Conservation (phyloP, 2,888 invertebrate genomes). For the Hydraecia micacea region DNA sequence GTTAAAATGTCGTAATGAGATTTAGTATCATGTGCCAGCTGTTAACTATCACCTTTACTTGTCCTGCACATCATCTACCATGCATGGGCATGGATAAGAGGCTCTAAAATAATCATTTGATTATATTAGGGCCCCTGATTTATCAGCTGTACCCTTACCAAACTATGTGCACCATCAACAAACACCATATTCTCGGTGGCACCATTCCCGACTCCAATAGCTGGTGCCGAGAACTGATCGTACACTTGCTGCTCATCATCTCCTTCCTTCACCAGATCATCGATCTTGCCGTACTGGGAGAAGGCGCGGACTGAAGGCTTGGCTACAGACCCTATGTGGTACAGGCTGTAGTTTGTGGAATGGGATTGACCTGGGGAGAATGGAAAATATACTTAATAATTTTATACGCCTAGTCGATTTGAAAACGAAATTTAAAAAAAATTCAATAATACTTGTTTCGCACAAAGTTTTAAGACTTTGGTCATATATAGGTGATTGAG, state of each 20-base stretch:
- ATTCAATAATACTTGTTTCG: not conserved
- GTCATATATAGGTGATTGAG: not conserved
- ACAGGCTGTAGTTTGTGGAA: conserved; percentile 94
- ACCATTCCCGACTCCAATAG: conserved; percentile 93
- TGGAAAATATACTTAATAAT: not conserved
- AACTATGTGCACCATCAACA: conserved; percentile 96
- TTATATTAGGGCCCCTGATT: not conserved
- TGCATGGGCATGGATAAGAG: not conserved
- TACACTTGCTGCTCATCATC: conserved; percentile 93
- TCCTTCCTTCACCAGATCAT: conserved; percentile 92
- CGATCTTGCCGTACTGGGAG: conserved; percentile 95
- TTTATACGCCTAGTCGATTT: not conserved
- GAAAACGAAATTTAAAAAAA: not conserved
- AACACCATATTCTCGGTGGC: conserved; percentile 95
- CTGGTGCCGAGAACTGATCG: conserved; percentile 95
- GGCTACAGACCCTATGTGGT: conserved; percentile 94
- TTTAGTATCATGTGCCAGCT: not conserved
- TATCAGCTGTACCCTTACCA: conserved; percentile 83
- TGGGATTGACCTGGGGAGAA: conserved; percentile 94
- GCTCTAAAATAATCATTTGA: not conserved
- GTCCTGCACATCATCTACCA: not conserved
- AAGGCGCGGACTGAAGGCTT: conserved; percentile 94
- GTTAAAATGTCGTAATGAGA: not conserved
- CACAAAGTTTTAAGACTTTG: not conserved
- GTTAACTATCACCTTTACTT: not conserved